These are phyloP conservation scores for Amiota minor DNA, from an alignment of 2,888 invertebrate species.

Conservation along the genomic window DNA sequence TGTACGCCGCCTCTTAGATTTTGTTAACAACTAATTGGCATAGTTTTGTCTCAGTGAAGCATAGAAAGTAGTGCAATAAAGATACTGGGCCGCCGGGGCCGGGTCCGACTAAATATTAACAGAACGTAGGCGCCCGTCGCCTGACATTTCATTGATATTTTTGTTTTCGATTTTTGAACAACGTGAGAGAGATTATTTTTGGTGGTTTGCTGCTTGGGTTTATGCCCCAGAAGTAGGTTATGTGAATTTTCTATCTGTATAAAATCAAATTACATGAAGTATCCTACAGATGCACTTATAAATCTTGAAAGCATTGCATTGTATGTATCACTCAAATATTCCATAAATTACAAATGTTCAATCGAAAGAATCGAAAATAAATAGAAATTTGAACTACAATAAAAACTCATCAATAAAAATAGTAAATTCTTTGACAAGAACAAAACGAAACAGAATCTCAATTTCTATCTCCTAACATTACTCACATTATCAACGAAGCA, in stretches of 20 bases:
- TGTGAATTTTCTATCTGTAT: conserved; percentile 1
- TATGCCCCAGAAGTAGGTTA: not conserved
- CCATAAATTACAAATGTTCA: conserved; percentile 19
- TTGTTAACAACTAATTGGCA: conserved; percentile 29
- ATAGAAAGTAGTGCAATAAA: conserved; percentile 18
- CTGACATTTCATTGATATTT: conserved; percentile 26
- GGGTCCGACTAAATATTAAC: conserved; percentile 9
- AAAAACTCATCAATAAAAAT: not conserved
- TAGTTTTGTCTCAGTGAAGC: conserved; percentile 7
- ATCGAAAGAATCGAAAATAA: conserved; percentile 7
- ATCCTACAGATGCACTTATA: not conserved
- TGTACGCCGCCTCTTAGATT: not conserved
- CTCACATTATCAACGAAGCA: conserved; percentile 21
- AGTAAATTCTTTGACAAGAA: too few relatives aligned
- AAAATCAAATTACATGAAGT: not conserved
- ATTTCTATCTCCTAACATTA: not conserved
- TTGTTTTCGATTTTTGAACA: not conserved
- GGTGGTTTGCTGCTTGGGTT: too few relatives aligned
- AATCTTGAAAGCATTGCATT: conserved; percentile 18
- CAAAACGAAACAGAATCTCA: not conserved
- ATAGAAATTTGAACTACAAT: not conserved
- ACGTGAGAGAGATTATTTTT: too few relatives aligned
- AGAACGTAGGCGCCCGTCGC: conserved; percentile 16
- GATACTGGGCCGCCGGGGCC: not conserved
- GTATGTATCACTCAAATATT: not conserved